Evolutionary conservation across 2,888 invertebrate genomes (phyloP).

Genomic region (Lasioglossum figueresi): DNA sequence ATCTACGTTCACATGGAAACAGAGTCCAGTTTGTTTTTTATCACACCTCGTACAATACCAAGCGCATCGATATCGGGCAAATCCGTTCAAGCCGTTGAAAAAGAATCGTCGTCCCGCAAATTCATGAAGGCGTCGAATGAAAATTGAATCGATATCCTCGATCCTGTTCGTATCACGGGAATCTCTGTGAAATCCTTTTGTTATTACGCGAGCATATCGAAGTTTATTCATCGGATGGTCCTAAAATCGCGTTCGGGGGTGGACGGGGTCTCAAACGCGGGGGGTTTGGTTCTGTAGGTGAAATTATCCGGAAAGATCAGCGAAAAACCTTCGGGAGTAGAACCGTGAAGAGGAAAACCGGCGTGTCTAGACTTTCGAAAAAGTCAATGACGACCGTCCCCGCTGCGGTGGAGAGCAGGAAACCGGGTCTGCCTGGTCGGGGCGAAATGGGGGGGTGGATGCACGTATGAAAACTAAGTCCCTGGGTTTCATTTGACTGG

Average conservation of each 20-base stretch:
- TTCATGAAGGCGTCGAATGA: not conserved
- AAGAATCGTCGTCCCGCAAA: not conserved
- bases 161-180: not conserved
- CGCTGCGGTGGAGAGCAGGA: constrained; percentile 41
- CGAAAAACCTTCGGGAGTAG: not conserved
- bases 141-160: not conserved
- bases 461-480: constrained; percentile 83
- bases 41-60: not conserved
- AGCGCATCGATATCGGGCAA: not conserved
- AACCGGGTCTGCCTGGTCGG: constrained; percentile 56
- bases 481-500: constrained; percentile 83
- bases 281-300: not conserved
- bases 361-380: constrained; percentile 64
- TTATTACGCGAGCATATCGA: constrained; percentile 3
- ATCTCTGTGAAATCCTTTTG: not conserved
- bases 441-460: constrained; percentile 62
- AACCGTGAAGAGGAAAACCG: constrained; percentile 29
- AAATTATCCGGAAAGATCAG: constrained; percentile 8
- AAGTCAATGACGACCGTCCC: constrained; percentile 51
- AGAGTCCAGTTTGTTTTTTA: not conserved
- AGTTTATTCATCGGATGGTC: not conserved
- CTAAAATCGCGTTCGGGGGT: not conserved
- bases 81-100: too few relatives aligned
- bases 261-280: not conserved
- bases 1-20: not conserved